phyloP scores from a whole-genome alignment of 2,113 vertebrate genomes.

The Hipposideros armiger region DNA sequence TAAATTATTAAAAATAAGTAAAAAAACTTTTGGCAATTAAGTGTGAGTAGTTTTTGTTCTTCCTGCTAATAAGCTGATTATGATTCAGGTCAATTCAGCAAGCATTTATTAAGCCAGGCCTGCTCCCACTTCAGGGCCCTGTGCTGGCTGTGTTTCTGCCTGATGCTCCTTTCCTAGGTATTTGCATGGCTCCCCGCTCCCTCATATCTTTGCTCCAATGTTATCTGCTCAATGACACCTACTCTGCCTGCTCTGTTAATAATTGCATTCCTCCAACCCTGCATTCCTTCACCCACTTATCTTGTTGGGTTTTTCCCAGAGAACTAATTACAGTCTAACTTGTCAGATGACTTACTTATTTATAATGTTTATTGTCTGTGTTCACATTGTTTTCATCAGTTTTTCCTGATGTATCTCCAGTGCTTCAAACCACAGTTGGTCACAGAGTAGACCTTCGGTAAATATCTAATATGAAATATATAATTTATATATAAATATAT shows the following conservation, averaged over 20 bases:
- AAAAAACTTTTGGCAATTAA: conserved; percentile 7
- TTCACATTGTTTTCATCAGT: neutral
- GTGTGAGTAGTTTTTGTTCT: neutral
- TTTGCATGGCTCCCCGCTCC: neutral
- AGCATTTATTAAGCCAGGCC: neutral
- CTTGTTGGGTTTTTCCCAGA: neutral
- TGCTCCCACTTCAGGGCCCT: too few relatives aligned
- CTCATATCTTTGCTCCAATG: neutral
- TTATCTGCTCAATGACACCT: neutral
- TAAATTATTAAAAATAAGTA: conserved; percentile 28
- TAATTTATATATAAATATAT: neutral
- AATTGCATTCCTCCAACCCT: neutral
- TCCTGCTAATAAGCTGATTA: neutral
- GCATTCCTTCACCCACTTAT: neutral
- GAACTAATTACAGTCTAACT: neutral
- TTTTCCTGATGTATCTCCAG: neutral
- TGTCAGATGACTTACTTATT: neutral
- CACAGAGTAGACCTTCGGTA: neutral
- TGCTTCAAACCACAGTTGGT: neutral
- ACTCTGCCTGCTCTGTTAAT: neutral
- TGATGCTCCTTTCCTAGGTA: neutral
- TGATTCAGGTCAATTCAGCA: too few relatives aligned
- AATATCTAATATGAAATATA: neutral
- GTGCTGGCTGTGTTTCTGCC: neutral
- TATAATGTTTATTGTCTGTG: neutral